Conservation (phyloP, 1,140 invertebrate genomes). For the Drosophila kanapiae region DNA sequence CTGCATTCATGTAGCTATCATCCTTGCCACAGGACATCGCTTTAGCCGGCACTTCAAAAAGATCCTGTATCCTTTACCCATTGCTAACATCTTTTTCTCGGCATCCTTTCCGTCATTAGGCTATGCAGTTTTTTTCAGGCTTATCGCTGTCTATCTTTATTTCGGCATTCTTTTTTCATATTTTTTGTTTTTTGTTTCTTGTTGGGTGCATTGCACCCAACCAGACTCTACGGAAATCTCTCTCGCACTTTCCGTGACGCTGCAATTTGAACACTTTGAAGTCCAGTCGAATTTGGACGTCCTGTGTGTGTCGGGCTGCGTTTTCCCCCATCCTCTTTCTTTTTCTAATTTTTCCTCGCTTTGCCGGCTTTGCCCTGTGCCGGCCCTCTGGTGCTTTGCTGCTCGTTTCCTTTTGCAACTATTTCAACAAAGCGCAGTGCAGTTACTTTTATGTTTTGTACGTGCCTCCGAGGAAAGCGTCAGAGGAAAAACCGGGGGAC, state of each 20-base stretch:
- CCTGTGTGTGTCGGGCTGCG: slow-evolving; percentile 49
- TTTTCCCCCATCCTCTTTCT: slow-evolving; percentile 7
- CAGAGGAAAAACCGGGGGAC: slow-evolving; percentile 24
- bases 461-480: slow-evolving; percentile 67
- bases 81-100: slow-evolving; percentile 7
- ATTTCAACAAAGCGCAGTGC: slow-evolving; percentile 82
- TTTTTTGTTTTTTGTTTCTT: slow-evolving; percentile 9
- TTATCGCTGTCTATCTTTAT: slow-evolving; percentile 45
- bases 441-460: slow-evolving; percentile 83
- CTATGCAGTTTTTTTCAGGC: slow-evolving; percentile 48
- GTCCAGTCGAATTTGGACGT: slow-evolving; percentile 77
- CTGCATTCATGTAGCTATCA: background rate
- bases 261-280: slow-evolving; percentile 83
- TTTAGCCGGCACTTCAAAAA: slow-evolving; percentile 27
- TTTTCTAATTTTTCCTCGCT: slow-evolving; percentile 28
- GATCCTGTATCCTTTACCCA: slow-evolving; percentile 41
- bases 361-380: slow-evolving; percentile 39
- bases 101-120: slow-evolving; percentile 53
- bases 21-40: background rate
- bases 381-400: slow-evolving; percentile 66
- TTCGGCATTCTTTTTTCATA: slow-evolving; percentile 5
- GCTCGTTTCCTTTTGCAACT: slow-evolving; percentile 74
- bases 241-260: slow-evolving; percentile 64
- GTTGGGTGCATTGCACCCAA: slow-evolving; percentile 61
- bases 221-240: slow-evolving; percentile 53